These are phyloP conservation scores for Fabriciana adippe DNA, from an alignment of 2,888 invertebrate species.

Conservation along the genomic window DNA sequence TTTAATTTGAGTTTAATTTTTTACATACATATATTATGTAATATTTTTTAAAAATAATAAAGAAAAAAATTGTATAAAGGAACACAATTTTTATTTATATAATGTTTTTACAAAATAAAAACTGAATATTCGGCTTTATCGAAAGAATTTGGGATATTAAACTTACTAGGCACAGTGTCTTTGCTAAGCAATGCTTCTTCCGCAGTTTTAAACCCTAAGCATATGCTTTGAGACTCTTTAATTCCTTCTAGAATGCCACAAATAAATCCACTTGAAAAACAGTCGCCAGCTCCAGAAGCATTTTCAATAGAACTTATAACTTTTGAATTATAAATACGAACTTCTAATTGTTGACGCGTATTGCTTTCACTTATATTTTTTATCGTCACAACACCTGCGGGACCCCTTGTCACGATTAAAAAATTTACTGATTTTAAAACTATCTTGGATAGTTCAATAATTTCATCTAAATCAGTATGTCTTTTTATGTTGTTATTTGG, in stretches of 20 bases:
- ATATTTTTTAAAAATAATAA: too few species aligned
- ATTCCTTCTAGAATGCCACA: slow-evolving; percentile 81
- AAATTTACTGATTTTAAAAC: slow-evolving; percentile 78
- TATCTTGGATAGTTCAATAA: slow-evolving; percentile 54
- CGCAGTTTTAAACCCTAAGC: slow-evolving; percentile 84
- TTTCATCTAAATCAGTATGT: slow-evolving; percentile 50
- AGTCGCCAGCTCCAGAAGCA: slow-evolving; percentile 93
- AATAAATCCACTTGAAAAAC: slow-evolving; percentile 87
- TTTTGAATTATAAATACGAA: slow-evolving; percentile 65
- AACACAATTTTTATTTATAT: too few species aligned
- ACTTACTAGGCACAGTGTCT: slow-evolving; percentile 80
- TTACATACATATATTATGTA: too few species aligned
- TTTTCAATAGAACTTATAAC: slow-evolving; percentile 79
- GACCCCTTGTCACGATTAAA: slow-evolving; percentile 84
- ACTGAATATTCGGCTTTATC: slow-evolving; percentile 10
- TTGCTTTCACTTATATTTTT: slow-evolving; percentile 49
- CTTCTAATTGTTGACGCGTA: slow-evolving; percentile 37
- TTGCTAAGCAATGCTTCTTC: slow-evolving; percentile 80
- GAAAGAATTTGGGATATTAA: slow-evolving; percentile 36
- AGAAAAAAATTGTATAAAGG: too few species aligned
- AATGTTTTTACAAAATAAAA: slow-evolving; percentile 1
- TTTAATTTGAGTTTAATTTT: too few species aligned
- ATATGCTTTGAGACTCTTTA: slow-evolving; percentile 82
- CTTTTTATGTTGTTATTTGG: slow-evolving; percentile 47
- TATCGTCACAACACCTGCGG: slow-evolving; percentile 81